Evolutionary conservation across 2,888 invertebrate species (phyloP).

Genomic region (Trichacis sp.): DNA sequence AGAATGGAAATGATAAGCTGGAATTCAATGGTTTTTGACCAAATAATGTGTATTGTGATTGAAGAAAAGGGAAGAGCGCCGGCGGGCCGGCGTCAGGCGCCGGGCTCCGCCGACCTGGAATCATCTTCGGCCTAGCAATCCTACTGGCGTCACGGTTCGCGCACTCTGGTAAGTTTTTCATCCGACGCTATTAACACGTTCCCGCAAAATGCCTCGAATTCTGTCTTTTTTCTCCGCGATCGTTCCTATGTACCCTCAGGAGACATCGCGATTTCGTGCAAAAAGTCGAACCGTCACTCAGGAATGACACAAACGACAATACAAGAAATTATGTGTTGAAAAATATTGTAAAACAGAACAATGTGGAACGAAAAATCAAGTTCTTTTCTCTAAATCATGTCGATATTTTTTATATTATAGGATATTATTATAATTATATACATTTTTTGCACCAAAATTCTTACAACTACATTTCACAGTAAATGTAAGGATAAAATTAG

Average conservation of each 20-base stretch:
- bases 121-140: conserved; percentile 59
- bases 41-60: conserved; percentile 31
- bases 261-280: not conserved
- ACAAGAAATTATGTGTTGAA: no score
- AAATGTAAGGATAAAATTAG: no score
- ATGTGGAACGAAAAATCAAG: no score
- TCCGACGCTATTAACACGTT: conserved; percentile 17
- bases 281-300: not conserved
- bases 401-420: no score
- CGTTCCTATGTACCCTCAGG: not conserved
- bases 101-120: conserved; percentile 69
- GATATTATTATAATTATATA: no score
- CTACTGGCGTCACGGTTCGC: conserved; percentile 56
- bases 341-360: no score
- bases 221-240: not conserved
- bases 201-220: conserved; percentile 1
- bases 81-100: conserved; percentile 73
- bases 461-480: no score
- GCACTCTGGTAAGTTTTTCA: conserved; percentile 59
- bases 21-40: not conserved
- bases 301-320: no score
- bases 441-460: no score
- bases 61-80: conserved; percentile 60
- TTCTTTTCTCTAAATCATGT: no score
- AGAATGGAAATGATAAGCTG: not conserved